phyloP scores from a whole-genome alignment of 2,888 invertebrate species.

The Ophioninae sp. region DNA sequence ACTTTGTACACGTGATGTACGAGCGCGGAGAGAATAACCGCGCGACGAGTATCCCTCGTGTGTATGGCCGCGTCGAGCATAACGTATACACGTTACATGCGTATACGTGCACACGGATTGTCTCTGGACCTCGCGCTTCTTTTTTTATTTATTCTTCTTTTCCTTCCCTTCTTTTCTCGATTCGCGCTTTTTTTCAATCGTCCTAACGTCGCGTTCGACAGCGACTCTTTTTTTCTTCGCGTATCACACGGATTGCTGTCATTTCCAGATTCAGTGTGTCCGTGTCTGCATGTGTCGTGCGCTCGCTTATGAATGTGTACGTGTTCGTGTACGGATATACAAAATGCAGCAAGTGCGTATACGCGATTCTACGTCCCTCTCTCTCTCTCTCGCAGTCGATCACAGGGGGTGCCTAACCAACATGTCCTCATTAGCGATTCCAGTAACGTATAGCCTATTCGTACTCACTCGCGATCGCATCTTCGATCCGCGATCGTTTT shows the following conservation, averaged over 20 bases:
- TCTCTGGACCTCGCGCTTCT: not conserved
- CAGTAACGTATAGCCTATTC: conserved; percentile 75
- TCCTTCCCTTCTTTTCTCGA: not conserved
- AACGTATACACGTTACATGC: conserved; percentile 13
- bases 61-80: conserved; percentile 23
- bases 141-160: not conserved
- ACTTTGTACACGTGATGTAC: conserved; percentile 70
- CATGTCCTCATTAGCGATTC: conserved; percentile 83
- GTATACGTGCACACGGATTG: conserved; percentile 11
- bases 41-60: conserved; percentile 29
- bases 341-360: conserved; percentile 65
- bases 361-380: conserved; percentile 68
- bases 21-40: conserved; percentile 39
- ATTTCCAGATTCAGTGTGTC: not conserved
- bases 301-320: conserved; percentile 39
- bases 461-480: conserved; percentile 73
- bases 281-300: not conserved
- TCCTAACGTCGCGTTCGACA: conserved; percentile 12
- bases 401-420: conserved; percentile 80
- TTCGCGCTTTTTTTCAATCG: conserved; percentile 10
- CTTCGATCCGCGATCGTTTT: conserved; percentile 59
- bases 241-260: not conserved
- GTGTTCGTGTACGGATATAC: conserved; percentile 2
- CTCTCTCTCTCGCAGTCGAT: conserved; percentile 47
- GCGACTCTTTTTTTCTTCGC: conserved; percentile 5